phyloP scores from a whole-genome alignment of 2,797 vertebrate genomes.

The Ctenopoma kingsleyae region DNA sequence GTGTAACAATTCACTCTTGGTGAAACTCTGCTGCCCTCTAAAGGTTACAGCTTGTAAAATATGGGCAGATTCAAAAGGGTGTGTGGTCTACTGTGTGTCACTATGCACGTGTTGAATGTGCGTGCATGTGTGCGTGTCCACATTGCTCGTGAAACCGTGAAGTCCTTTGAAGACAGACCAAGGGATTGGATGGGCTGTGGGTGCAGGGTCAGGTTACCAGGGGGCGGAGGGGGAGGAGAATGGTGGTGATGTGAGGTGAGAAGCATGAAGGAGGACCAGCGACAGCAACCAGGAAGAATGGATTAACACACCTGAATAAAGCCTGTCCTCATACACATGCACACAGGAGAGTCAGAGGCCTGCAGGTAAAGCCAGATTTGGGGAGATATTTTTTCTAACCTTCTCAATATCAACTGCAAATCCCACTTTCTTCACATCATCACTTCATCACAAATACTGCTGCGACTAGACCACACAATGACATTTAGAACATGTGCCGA shows the following conservation, averaged over 20 bases:
- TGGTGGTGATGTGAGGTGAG: slow-evolving; percentile 61
- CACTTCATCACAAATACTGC: slow-evolving; percentile 33
- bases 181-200: slow-evolving; percentile 56
- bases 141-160: slow-evolving; percentile 61
- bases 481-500: slow-evolving; percentile 63
- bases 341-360: slow-evolving; percentile 23
- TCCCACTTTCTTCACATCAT: slow-evolving; percentile 36
- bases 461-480: slow-evolving; percentile 46
- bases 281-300: slow-evolving; percentile 67
- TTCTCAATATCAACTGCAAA: slow-evolving; percentile 38
- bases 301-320: slow-evolving; percentile 73
- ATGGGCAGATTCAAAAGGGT: not conserved
- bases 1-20: slow-evolving; percentile 14
- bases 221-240: slow-evolving; percentile 55
- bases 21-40: slow-evolving; percentile 83
- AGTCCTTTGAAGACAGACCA: slow-evolving; percentile 64
- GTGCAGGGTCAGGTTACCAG: slow-evolving; percentile 46
- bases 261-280: slow-evolving; percentile 69
- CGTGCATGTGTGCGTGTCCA: slow-evolving; percentile 30
- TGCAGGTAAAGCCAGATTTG: slow-evolving; percentile 36
- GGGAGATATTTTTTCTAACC: not conserved
- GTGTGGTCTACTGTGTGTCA: not conserved
- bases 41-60: slow-evolving; percentile 49
- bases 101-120: not conserved
- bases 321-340: slow-evolving; percentile 21